Percentiles rank a stretch among this genome's conserved stretches.
phyloP scores from a whole-genome alignment of 2,888 invertebrate genomes.

The Cabera pusaria region DNA sequence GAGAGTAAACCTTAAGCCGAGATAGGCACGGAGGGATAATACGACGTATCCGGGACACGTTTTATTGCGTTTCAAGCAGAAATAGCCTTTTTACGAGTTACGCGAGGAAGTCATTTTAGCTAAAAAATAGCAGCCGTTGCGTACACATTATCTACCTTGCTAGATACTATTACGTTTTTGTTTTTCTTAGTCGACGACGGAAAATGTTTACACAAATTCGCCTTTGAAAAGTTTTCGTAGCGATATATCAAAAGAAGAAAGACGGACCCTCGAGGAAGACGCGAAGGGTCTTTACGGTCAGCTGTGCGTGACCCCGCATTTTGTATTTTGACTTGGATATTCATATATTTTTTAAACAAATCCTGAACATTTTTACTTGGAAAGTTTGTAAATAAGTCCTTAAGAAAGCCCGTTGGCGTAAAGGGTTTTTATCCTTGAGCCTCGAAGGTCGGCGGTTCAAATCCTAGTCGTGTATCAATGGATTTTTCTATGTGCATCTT shows the following conservation, averaged over 20 bases:
- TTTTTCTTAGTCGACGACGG: slow-evolving; percentile 3
- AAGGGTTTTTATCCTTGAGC: too few species aligned
- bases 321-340: too few species aligned
- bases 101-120: slow-evolving; percentile 39
- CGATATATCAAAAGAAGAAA: slow-evolving; percentile 24
- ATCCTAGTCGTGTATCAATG: too few species aligned
- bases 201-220: slow-evolving; percentile 22
- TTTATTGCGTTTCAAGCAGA: slow-evolving; percentile 53
- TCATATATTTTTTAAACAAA: too few species aligned
- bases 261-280: too few species aligned
- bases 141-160: slow-evolving; percentile 25
- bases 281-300: slow-evolving; percentile 14
- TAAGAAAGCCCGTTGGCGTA: too few species aligned
- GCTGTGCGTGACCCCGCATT: slow-evolving; percentile 16
- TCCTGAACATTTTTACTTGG: too few species aligned
- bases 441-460: too few species aligned
- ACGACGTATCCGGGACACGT: slow-evolving; percentile 46
- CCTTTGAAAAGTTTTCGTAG: slow-evolving; percentile 21
- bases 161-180: slow-evolving; percentile 20
- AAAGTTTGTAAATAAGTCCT: too few species aligned
- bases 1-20: slow-evolving; percentile 45
- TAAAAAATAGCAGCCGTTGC: slow-evolving; percentile 40
- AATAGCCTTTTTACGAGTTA: slow-evolving; percentile 57
- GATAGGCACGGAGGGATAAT: slow-evolving; percentile 46
- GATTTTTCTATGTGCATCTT: too few species aligned